Evolutionary conservation across 1,140 invertebrate genomes (phyloP).

Genomic region (Hydropsyche tenuis): DNA sequence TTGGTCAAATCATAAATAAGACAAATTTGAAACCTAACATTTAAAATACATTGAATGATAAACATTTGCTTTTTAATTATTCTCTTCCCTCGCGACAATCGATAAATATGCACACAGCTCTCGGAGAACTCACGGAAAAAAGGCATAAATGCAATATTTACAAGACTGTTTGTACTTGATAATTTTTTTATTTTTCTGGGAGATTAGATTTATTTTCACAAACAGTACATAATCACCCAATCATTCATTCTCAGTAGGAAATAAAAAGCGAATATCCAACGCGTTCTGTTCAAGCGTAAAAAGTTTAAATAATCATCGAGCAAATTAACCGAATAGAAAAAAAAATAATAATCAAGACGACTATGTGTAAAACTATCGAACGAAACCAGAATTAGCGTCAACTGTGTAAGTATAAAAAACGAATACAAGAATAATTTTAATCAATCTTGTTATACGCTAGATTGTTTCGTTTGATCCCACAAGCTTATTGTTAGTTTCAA

Average conservation of each 20-base stretch:
- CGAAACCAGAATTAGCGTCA: too few species aligned
- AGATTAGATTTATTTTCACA: conserved; percentile 31
- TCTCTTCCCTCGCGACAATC: conserved; percentile 2
- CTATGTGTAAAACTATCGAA: too few species aligned
- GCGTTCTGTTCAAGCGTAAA: too few species aligned
- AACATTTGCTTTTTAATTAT: conserved; percentile 26
- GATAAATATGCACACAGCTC: conserved; percentile 39
- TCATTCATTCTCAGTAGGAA: too few species aligned
- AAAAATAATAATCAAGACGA: too few species aligned
- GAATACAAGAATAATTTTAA: background rate
- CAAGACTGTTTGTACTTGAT: conserved; percentile 44
- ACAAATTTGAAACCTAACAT: conserved; percentile 42
- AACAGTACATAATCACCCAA: conserved; percentile 30
- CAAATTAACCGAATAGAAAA: too few species aligned
- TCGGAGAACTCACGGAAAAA: conserved; percentile 16
- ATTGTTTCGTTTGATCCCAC: conserved; percentile 17
- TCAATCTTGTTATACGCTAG: conserved; percentile 12
- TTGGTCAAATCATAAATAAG: conserved; percentile 46
- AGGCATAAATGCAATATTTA: conserved; percentile 43
- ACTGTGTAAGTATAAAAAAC: too few species aligned
- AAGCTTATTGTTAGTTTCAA: conserved; percentile 20
- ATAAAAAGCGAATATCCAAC: too few species aligned
- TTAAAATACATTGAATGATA: conserved; percentile 32
- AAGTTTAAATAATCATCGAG: too few species aligned
- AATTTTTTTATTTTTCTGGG: conserved; percentile 16